Evolutionary conservation across 2,888 invertebrate species (phyloP), one percentile per base, ranked within the genome.

Genomic region (Pimpla rufipes): DNA sequence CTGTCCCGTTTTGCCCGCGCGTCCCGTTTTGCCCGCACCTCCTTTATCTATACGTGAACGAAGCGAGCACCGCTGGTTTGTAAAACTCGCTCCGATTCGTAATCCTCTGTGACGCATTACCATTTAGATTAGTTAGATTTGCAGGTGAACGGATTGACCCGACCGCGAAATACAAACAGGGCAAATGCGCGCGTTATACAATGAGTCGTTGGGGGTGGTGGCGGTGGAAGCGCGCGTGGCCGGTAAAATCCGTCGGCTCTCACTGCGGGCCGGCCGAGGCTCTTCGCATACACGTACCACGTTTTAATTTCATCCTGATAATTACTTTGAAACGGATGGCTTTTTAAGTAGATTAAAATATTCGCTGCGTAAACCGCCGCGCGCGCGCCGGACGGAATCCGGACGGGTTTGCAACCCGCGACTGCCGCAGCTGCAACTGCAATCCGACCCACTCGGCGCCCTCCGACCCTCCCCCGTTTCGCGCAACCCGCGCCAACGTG

Each of bases 281-380:
- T 8, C 5, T 37, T 55, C 71, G 57, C 29, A 11, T 77, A 82
- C 57, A 66, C 67, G 86, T 59, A 29, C 89, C 88, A 91, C 90
- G 90, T 93, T 93, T 92, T 92, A 91, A 93, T 92, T 92, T 91
- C 90, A 91, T 91, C 91, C 89, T 88, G 91, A 91, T 92, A 91
- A 93, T 93, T 91, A 92, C 91, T 88, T 90, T 88, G 88, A 88
- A 91, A 91, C 91, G 91, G 88, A 93, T 92, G 91, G 91, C 92
- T 91, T 93, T 93, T 93, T 92, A 92, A 93, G 90, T 91, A 90
- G 92, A 92, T 93, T 92, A 92, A 93, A 93, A 93, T 91, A 91
- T 91, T 91, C 90, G 88, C 87, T 85, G 85, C 74, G 86, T 80
- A 84, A 81, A 86, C 74, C 76, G 40, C 68, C 68, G 84, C 87